Base-by-base conservation (phyloP, 2,888 invertebrate species). In the Drosophila longiperda region DNA sequence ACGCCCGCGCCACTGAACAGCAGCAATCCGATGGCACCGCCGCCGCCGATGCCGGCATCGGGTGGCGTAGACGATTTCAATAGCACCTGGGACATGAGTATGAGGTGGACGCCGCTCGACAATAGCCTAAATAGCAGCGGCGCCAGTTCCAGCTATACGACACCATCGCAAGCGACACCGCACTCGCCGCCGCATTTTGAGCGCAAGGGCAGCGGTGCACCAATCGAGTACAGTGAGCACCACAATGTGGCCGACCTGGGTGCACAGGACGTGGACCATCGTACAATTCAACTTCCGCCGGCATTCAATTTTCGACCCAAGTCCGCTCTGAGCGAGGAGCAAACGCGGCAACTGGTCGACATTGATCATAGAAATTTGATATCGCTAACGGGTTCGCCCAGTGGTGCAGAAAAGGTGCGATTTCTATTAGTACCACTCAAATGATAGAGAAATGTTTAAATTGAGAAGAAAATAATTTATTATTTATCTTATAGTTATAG, bases 281-380 rank as follows among this genome's bases (percentile, higher is more conserved):
- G 96, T 92, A 90, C 96, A 90, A 85, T 95, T 92, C 91, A 92
- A 72, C 77, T 93, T 64, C 90, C 92, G 45, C 92, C 95, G 92
- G 92, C 95, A 91, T 91, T 90, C 49, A 84, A 80, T 60, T 85
- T 91, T 57, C 85, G 85, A 3, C 71, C 86, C 20, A 91, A 91
- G 66, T 65, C 91, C 9, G 88, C 86, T 5, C 57, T 91, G 61
- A 91, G 91, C 66, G 90, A 91, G 63, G 92, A 91, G 33, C 93
- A 93, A 80, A 72, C 91, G 20, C 91, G 93, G 11, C 93, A 81
- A 66, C 74, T 95, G 92, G 97, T 94, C 92, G 97, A 97, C 91
- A 96, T 97, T 57, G 97, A 97, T 92, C 97, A 97, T 90, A 94
- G 97, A 80, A 97, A 97, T 93, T 93, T 97, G 72, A 97, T 97